Evolutionary conservation across 2,113 vertebrate species (phyloP).

Genomic region (Amphiprion percula): DNA sequence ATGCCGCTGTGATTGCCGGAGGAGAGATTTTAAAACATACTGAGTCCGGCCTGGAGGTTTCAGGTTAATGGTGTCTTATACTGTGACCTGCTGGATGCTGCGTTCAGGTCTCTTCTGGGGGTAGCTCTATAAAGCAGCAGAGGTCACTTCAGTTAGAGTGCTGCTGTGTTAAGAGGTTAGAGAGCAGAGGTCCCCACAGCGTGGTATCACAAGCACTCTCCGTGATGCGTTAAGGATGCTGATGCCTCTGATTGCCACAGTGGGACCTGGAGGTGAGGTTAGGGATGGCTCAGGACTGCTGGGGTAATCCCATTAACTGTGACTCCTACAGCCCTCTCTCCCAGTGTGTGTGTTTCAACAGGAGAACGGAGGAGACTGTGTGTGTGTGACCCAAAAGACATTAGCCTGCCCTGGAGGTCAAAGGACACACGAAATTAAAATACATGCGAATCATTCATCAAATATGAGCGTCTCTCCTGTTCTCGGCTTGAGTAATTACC

Average conservation of each 20-base stretch:
- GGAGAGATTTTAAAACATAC: slow-evolving; percentile 78
- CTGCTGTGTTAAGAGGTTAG: slow-evolving; percentile 84
- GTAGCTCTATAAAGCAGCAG: slow-evolving; percentile 76
- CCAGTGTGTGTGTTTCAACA: slow-evolving; percentile 24
- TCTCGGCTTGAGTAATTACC: slow-evolving; percentile 63
- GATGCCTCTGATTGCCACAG: slow-evolving; percentile 84
- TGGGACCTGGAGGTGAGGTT: slow-evolving; percentile 85
- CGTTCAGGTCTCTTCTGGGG: slow-evolving; percentile 79
- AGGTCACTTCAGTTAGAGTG: slow-evolving; percentile 83
- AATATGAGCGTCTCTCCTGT: slow-evolving; percentile 65
- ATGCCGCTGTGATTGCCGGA: slow-evolving; percentile 73
- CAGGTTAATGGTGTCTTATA: slow-evolving; percentile 81
- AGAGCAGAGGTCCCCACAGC: slow-evolving; percentile 81
- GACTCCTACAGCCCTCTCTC: slow-evolving; percentile 76
- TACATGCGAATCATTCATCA: slow-evolving; percentile 75
- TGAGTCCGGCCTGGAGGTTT: slow-evolving; percentile 58
- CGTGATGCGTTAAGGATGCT: slow-evolving; percentile 81
- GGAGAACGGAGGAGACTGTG: slow-evolving; percentile 28
- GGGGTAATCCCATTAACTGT: slow-evolving; percentile 88
- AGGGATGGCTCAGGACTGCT: slow-evolving; percentile 79
- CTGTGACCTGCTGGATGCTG: slow-evolving; percentile 69
- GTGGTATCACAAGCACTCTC: slow-evolving; percentile 83
- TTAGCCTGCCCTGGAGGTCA: slow-evolving; percentile 75
- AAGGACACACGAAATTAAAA: slow-evolving; percentile 76
- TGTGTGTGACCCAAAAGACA: slow-evolving; percentile 73